Evolutionary conservation across 1,140 invertebrate genomes (phyloP).

Genomic region (Pinna nobilis): DNA sequence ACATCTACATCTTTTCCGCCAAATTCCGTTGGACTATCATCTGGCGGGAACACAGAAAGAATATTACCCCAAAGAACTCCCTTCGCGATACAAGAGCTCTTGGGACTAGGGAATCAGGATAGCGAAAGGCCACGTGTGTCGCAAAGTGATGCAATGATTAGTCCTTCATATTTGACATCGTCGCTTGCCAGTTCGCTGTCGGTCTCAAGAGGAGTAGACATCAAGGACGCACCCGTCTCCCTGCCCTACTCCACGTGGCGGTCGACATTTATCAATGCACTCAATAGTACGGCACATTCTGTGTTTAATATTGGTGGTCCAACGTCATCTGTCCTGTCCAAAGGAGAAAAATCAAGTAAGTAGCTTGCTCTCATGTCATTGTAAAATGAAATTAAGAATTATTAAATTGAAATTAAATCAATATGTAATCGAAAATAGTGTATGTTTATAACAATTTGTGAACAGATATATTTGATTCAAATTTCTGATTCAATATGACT

Average conservation of each 20-base stretch:
- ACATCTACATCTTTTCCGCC: slow-evolving; percentile 21
- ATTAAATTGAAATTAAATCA: not conserved
- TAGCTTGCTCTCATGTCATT: not conserved
- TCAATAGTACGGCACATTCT: slow-evolving; percentile 38
- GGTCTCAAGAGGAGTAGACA: slow-evolving; percentile 21
- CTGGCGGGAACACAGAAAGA: slow-evolving; percentile 8
- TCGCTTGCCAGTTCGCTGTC: slow-evolving; percentile 26
- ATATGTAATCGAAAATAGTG: too few species aligned
- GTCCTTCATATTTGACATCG: slow-evolving; percentile 28
- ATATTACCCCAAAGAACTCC: slow-evolving; percentile 39
- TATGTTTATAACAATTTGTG: too few species aligned
- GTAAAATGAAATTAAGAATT: not conserved
- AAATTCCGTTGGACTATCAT: slow-evolving; percentile 9
- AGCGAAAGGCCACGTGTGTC: slow-evolving; percentile 30
- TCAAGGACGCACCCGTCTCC: slow-evolving; percentile 25
- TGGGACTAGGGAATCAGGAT: slow-evolving; percentile 42
- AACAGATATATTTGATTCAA: too few species aligned
- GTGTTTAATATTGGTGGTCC: slow-evolving; percentile 28
- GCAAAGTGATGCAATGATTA: slow-evolving; percentile 36
- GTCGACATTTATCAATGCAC: slow-evolving; percentile 42
- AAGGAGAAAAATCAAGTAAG: slow-evolving; percentile 2
- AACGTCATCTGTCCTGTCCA: slow-evolving; percentile 3
- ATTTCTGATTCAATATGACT: too few species aligned
- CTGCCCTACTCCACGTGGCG: slow-evolving; percentile 39
- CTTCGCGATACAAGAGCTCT: slow-evolving; percentile 44